Conservation (phyloP, 1,140 invertebrate genomes). For the Ectropis grisescens region DNA sequence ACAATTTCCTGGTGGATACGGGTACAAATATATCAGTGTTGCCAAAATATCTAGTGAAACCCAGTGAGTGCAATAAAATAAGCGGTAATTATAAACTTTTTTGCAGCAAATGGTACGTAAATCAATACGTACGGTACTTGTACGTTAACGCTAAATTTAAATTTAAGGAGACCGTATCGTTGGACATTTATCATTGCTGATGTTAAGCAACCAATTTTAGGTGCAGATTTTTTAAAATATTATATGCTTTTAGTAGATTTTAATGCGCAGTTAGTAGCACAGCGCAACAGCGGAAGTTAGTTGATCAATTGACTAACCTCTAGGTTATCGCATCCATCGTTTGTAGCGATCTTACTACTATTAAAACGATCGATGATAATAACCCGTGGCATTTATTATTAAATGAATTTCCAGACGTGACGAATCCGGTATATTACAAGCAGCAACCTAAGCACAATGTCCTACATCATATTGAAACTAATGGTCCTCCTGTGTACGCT, state of each 20-base stretch:
- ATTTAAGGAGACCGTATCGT: slow-evolving; percentile 21
- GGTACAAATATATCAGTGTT: slow-evolving; percentile 15
- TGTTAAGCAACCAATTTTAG: no score
- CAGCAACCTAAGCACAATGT: slow-evolving; percentile 4
- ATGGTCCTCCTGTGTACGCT: slow-evolving; percentile 9
- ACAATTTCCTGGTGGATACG: slow-evolving; percentile 14
- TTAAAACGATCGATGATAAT: slow-evolving; percentile 4
- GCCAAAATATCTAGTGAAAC: slow-evolving; percentile 2
- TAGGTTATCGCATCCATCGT: slow-evolving; percentile 4
- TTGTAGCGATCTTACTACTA: not conserved
- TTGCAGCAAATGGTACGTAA: slow-evolving; percentile 16
- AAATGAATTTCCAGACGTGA: slow-evolving; percentile 3
- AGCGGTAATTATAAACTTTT: slow-evolving; percentile 1
- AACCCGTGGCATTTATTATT: slow-evolving; percentile 1
- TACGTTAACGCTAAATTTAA: slow-evolving; percentile 28
- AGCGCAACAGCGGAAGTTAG: slow-evolving; percentile 1
- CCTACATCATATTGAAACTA: slow-evolving; percentile 12
- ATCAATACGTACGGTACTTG: slow-evolving; percentile 39
- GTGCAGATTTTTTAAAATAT: slow-evolving; percentile 7
- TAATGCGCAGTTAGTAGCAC: no score
- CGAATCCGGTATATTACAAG: slow-evolving; percentile 8
- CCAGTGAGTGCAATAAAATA: not conserved
- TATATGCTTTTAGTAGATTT: slow-evolving; percentile 6
- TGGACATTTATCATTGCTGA: slow-evolving; percentile 44
- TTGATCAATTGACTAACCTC: slow-evolving; percentile 2